These are phyloP conservation scores for Artibeus lituratus DNA, from an alignment of 2,797 vertebrate species.

Conservation along the genomic window DNA sequence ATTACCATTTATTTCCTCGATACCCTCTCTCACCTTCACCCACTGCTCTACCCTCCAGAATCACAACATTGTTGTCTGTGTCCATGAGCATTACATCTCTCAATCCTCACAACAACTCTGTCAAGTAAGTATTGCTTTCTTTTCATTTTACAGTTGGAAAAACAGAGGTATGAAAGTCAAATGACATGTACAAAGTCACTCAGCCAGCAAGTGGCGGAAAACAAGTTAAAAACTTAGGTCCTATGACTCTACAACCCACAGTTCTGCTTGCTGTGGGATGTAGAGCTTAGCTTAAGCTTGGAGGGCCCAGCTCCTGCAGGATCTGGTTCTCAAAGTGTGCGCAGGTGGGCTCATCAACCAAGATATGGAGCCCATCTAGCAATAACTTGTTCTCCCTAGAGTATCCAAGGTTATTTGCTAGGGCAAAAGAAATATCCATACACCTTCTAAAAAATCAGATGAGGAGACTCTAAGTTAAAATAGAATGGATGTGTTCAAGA, in stretches of 20 bases:
- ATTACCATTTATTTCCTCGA: neutral
- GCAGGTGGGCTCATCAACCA: neutral
- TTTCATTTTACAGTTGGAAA: conserved; percentile 8
- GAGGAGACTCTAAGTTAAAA: neutral
- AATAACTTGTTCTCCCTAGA: neutral
- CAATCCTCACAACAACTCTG: neutral
- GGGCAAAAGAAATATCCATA: neutral
- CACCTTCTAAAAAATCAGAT: neutral
- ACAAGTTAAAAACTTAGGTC: neutral
- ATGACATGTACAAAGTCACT: neutral
- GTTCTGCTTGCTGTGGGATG: neutral
- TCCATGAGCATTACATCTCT: neutral
- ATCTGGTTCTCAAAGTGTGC: neutral
- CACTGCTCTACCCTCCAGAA: neutral
- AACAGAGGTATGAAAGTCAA: neutral
- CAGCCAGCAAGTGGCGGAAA: neutral
- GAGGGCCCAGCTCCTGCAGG: neutral
- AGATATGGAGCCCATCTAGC: neutral
- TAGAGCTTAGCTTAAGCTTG: neutral
- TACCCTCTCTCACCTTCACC: neutral
- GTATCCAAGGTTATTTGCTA: neutral
- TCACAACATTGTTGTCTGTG: neutral
- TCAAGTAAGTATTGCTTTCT: neutral
- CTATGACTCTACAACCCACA: neutral
- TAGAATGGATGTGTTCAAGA: neutral